Percentiles rank a stretch among this genome's conserved stretches.
phyloP scores from a whole-genome alignment of 1,140 invertebrate genomes.

The Lepidurus arcticus region DNA sequence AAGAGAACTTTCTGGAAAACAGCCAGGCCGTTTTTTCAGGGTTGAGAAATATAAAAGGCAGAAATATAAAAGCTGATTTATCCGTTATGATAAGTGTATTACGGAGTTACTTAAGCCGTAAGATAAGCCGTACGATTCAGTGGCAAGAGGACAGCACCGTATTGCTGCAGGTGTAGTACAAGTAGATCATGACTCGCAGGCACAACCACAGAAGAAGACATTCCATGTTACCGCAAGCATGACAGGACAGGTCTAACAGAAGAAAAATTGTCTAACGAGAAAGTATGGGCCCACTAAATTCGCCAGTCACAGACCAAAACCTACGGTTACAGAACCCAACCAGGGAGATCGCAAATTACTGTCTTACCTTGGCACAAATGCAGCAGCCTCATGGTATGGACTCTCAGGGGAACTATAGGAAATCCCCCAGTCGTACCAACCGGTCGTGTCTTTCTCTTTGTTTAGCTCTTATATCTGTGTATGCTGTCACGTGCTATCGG shows the following conservation, averaged over 20 bases:
- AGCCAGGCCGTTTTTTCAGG: neutral
- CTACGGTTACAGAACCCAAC: neutral
- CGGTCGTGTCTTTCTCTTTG: neutral
- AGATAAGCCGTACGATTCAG: neutral
- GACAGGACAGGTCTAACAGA: too few species aligned
- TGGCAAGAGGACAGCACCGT: neutral
- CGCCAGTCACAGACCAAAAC: neutral
- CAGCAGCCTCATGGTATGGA: neutral
- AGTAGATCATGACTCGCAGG: neutral
- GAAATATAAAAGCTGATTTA: neutral
- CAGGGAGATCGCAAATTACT: neutral
- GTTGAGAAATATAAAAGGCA: conserved; percentile 5
- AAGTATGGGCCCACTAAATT: neutral
- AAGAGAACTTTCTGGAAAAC: too few species aligned
- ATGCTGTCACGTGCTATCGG: too few species aligned
- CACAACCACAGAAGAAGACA: too few species aligned
- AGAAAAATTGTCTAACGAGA: neutral
- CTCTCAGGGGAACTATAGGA: neutral
- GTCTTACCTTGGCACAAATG: neutral
- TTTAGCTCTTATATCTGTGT: neutral
- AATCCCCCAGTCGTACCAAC: neutral
- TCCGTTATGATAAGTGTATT: neutral
- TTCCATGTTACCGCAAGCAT: too few species aligned
- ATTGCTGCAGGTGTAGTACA: neutral
- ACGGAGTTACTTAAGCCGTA: neutral